Base-by-base conservation (phyloP, 1,140 invertebrate species). In the Calephelis virginiensis region DNA sequence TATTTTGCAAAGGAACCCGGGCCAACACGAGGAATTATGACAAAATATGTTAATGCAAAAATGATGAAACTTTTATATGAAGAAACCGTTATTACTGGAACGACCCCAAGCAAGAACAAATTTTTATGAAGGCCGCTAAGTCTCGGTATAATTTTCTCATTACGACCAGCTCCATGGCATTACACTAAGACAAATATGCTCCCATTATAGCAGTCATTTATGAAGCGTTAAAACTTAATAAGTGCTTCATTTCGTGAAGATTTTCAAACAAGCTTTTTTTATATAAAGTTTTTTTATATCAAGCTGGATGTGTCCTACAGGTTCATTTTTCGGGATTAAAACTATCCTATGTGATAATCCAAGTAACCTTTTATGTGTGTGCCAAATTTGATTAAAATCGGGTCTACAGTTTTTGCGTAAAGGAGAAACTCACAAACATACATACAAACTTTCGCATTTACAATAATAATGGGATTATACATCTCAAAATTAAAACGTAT, bases 111-210 rank as follows among this genome's bases (percentile, higher is more conserved):
- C 47, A 68, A 61, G 82, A 82, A 84, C 85, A 89, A 89, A 87
- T 89, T 89, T 89, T 89, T 89, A 85, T 85, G 85, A 85, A 80
- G 77, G 82, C 73, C 71, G 77, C 76, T 87, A 87, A 87, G 84
- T 69, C 85, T 77, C 71, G 68, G 86, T 74, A 89, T 89, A 89
- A 89, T 89, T 87, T 89, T 83, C 78, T 86, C 86, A 86, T 89
- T 86, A 89, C 76, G 47, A 46, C 67, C 67, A 64, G 59, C 71
- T 69, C 70, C 71, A 66, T 68, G 74, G 74, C 64, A 73, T 78
- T 80, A 76, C 74, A 66, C 74, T 81, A 81, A 82, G 74, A 76
- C 74, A 73, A 76, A 75, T 77, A 75, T 76, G 72, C 72, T 65
- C 66, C 75, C 72, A 76, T 85, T 80, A 83, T 76, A 68, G 65